phyloP scores from a whole-genome alignment of 1,140 invertebrate species.

The Drosophila carrolli region DNA sequence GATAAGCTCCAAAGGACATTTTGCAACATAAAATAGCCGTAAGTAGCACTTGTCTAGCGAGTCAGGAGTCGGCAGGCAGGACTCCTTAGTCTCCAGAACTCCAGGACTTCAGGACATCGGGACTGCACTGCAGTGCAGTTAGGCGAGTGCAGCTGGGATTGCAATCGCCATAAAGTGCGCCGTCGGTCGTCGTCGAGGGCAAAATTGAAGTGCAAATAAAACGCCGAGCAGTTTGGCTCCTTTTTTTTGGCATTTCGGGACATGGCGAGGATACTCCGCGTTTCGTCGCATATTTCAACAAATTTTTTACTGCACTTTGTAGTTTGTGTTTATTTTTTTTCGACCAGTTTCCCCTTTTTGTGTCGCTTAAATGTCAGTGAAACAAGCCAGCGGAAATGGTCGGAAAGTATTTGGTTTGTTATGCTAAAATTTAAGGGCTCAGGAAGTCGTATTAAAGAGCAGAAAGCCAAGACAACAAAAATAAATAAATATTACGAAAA shows the following conservation, averaged over 20 bases:
- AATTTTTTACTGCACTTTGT: slow-evolving; percentile 78
- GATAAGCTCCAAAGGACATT: slow-evolving; percentile 79
- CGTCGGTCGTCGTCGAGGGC: slow-evolving; percentile 63
- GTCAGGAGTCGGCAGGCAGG: slow-evolving; percentile 21
- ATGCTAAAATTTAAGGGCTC: slow-evolving; percentile 80
- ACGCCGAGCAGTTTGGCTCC: slow-evolving; percentile 59
- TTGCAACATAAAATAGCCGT: slow-evolving; percentile 77
- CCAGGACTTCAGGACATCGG: slow-evolving; percentile 3
- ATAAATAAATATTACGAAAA: slow-evolving; percentile 25
- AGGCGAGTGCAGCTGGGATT: slow-evolving; percentile 76
- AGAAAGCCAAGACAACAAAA: slow-evolving; percentile 34
- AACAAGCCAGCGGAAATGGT: slow-evolving; percentile 78
- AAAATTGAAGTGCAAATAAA: slow-evolving; percentile 82
- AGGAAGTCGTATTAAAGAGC: slow-evolving; percentile 78
- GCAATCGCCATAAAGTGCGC: slow-evolving; percentile 79
- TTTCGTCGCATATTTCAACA: slow-evolving; percentile 59
- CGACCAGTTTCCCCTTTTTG: slow-evolving; percentile 22
- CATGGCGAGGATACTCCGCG: slow-evolving; percentile 18
- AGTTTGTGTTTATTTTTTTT: slow-evolving; percentile 29
- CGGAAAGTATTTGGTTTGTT: slow-evolving; percentile 81
- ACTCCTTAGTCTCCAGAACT: slow-evolving; percentile 40
- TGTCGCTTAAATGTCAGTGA: slow-evolving; percentile 69
- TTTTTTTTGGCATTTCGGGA: slow-evolving; percentile 37
- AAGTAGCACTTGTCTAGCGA: slow-evolving; percentile 75
- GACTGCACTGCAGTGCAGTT: slow-evolving; percentile 74